Base-by-base conservation (phyloP, 2,797 vertebrate species). In the Pangasius sanitwongsei region DNA sequence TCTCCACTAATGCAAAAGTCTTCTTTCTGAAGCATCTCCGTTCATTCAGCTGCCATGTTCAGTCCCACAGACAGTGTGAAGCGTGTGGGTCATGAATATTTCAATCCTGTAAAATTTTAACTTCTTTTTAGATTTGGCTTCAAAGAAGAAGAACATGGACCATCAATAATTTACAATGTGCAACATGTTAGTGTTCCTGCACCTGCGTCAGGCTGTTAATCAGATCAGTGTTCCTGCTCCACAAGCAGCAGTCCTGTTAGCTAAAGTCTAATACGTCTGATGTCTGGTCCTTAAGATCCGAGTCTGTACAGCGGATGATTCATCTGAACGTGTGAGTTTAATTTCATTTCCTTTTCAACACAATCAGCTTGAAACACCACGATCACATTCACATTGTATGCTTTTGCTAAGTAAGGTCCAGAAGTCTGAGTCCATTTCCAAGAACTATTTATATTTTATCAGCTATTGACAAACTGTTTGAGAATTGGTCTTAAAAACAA, bases 101-200 rank as follows among this genome's bases (percentile, higher is more conserved):
- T 81, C 77, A 81, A 53, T 11, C n/a, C 53, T 57, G 77, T 20
- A 81, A 81, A 81, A 77, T 77, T 77, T 77, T 77, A 50, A 81
- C 77, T 81, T 81, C 53, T 81, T 81, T 81, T 34, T 70, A 31
- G 50, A 57, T 81, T 82, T 6, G 9, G 94, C 91, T 94, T 96
- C 95, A 92, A 94, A 94, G 94, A 90, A 92, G 93, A 94, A 96
- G 93, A 93, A 92, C 94, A 94, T 92, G 92, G 95, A 94, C 95
- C 93, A 92, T 96, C 95, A 95, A 95, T 95, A 95, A 96, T 96
- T 96, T 93, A 94, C 93, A 94, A 93, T 91, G 91, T 94, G 89
- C 94, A 94, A 94, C 93, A 94, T 94, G 94, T 93, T 94, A 94
- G 94, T 94, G 91, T 94, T 92, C 94, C 92, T 93, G 90, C 84